These are phyloP conservation scores for Elysia crispata DNA, from an alignment of 2,888 invertebrate genomes.

Conservation along the genomic window DNA sequence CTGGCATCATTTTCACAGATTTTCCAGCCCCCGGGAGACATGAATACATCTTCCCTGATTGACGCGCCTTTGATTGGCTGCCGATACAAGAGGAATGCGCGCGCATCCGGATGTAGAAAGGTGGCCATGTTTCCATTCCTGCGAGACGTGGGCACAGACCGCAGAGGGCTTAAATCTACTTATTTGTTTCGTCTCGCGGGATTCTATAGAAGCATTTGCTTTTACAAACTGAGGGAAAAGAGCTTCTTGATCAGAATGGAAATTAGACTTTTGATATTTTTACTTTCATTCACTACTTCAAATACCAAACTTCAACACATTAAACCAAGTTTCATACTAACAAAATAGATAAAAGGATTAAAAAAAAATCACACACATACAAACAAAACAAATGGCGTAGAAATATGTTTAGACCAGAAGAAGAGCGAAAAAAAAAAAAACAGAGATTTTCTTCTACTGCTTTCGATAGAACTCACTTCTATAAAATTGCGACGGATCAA, in stretches of 20 bases:
- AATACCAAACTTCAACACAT: too few species aligned
- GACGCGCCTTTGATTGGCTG: constrained; percentile 47
- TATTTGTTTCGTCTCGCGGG: constrained; percentile 22
- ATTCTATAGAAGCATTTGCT: background rate
- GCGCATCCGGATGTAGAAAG: constrained; percentile 35
- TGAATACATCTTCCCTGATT: constrained; percentile 36
- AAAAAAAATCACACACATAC: too few species aligned
- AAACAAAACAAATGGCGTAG: too few species aligned
- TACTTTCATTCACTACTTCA: too few species aligned
- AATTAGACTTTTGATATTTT: too few species aligned
- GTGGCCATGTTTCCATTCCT: constrained; percentile 31
- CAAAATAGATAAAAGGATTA: too few species aligned
- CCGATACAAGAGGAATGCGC: constrained; percentile 29
- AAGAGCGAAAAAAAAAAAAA: too few species aligned
- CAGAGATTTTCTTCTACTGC: too few species aligned
- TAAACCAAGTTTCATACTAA: too few species aligned
- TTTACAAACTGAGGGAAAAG: background rate
- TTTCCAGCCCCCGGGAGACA: constrained; percentile 12
- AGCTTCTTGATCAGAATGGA: background rate
- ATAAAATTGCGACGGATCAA: too few species aligned
- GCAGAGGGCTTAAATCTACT: constrained; percentile 13
- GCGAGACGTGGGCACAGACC: background rate
- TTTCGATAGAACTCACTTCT: too few species aligned
- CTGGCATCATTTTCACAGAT: constrained; percentile 30
- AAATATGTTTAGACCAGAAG: too few species aligned